phyloP scores from a whole-genome alignment of 2,888 invertebrate genomes.

The Hecatera dysodea region DNA sequence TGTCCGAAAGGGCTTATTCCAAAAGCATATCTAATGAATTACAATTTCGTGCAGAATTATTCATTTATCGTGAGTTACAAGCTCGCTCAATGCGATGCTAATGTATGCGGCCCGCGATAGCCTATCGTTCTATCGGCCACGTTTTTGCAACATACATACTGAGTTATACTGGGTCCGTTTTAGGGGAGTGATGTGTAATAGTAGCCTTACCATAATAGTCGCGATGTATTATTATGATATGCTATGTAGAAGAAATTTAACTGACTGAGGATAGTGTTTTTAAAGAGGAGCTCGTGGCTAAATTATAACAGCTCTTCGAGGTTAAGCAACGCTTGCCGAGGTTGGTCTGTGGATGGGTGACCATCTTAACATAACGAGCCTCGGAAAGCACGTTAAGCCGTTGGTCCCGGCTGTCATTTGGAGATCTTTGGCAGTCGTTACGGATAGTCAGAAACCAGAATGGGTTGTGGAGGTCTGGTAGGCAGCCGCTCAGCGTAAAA shows the following conservation, averaged over 20 bases:
- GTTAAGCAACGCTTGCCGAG: too few relatives aligned
- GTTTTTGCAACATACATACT: slow-evolving; percentile 66
- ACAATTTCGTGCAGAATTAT: slow-evolving; percentile 71
- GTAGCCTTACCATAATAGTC: slow-evolving; percentile 17
- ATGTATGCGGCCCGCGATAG: slow-evolving; percentile 75
- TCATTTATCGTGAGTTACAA: slow-evolving; percentile 74
- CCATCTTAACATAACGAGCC: too few relatives aligned
- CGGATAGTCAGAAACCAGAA: too few relatives aligned
- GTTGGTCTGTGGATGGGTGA: too few relatives aligned
- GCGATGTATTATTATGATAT: slow-evolving; percentile 21
- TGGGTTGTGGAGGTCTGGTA: too few relatives aligned
- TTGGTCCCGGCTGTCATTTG: too few relatives aligned
- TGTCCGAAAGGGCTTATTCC: slow-evolving; percentile 7
- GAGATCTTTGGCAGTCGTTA: too few relatives aligned
- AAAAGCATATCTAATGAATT: slow-evolving; percentile 57
- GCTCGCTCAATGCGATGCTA: slow-evolving; percentile 73
- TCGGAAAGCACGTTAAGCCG: too few relatives aligned
- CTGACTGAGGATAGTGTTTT: not conserved
- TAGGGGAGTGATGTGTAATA: slow-evolving; percentile 13
- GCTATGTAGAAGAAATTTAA: too few relatives aligned
- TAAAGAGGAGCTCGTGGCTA: too few relatives aligned
- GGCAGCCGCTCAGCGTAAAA: too few relatives aligned
- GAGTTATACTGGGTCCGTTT: slow-evolving; percentile 29
- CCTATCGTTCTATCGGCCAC: slow-evolving; percentile 51
- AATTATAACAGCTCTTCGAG: too few relatives aligned